Conservation (phyloP, 1,140 invertebrate genomes). For the Drosophila paulistorum region DNA sequence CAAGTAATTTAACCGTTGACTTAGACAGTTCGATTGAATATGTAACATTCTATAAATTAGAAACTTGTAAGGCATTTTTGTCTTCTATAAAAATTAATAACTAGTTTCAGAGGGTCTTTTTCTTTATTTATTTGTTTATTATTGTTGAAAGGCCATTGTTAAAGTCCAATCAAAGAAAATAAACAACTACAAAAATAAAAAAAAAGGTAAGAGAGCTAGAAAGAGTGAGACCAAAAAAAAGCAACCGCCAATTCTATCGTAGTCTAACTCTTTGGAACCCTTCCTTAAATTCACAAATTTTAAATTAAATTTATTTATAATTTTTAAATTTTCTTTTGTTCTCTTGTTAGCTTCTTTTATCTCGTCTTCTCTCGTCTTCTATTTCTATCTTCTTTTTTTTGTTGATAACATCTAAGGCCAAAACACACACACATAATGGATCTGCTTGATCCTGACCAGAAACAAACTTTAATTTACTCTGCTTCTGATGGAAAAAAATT, state of each 20-base stretch:
- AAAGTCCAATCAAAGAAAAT: conserved; percentile 46
- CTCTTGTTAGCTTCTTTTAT: neutral
- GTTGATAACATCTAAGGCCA: neutral
- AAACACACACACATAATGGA: conserved; percentile 24
- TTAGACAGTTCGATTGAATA: too few species aligned
- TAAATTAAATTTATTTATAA: too few species aligned
- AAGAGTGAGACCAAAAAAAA: conserved; percentile 46
- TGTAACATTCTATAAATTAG: too few species aligned
- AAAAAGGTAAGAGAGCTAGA: neutral
- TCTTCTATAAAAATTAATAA: too few species aligned
- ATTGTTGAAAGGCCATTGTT: neutral
- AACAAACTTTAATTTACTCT: conserved; percentile 15
- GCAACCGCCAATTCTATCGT: conserved; percentile 39
- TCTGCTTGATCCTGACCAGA: conserved; percentile 18
- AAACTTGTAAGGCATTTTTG: too few species aligned
- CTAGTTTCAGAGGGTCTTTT: too few species aligned
- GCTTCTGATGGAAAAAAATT: conserved; percentile 33
- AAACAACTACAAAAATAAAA: conserved; percentile 12
- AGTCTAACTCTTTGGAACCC: neutral
- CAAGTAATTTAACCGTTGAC: too few species aligned
- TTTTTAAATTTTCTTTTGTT: conserved; percentile 48
- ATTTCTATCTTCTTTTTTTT: neutral
- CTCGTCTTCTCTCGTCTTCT: neutral
- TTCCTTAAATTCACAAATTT: conserved; percentile 1
- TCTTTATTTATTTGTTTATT: neutral